A percentile compares a stretch with the other conserved stretches of the same genome.
phyloP scores from a whole-genome alignment of 2,113 vertebrate species.

The Calyptomena viridis region DNA sequence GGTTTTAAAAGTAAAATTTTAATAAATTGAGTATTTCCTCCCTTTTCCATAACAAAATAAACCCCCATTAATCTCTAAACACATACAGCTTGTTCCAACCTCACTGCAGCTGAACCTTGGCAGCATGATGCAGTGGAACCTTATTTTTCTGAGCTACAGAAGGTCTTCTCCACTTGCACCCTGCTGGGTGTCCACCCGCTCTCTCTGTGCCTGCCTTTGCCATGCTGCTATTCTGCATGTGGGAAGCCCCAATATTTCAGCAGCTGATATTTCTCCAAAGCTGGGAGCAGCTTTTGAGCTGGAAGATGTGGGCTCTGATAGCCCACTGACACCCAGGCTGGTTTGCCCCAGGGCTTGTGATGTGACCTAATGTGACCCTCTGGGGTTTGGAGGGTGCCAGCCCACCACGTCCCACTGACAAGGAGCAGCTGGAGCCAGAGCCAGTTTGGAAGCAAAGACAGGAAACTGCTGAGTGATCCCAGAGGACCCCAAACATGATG shows the following conservation, averaged over 20 bases:
- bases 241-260: neutral
- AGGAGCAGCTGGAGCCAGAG: neutral
- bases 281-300: neutral
- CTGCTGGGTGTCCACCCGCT: rapidly evolving
- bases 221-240: rapidly evolving
- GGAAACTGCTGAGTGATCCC: neutral
- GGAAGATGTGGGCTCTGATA: neutral
- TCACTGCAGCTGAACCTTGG: neutral
- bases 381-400: neutral
- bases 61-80: neutral
- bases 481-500: neutral
- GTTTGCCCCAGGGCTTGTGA: neutral
- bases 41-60: neutral
- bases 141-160: neutral
- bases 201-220: neutral
- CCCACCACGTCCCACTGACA: neutral
- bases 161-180: neutral
- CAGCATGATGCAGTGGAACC: neutral
- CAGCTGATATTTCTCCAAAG: neutral
- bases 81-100: neutral
- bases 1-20: neutral
- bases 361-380: neutral
- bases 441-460: neutral
- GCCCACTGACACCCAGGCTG: rapidly evolving
- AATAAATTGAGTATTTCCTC: neutral